A percentile compares a stretch with the other conserved stretches of the same genome.
phyloP scores from a whole-genome alignment of 2,113 vertebrate species.

The Aldabrachelys gigantea region DNA sequence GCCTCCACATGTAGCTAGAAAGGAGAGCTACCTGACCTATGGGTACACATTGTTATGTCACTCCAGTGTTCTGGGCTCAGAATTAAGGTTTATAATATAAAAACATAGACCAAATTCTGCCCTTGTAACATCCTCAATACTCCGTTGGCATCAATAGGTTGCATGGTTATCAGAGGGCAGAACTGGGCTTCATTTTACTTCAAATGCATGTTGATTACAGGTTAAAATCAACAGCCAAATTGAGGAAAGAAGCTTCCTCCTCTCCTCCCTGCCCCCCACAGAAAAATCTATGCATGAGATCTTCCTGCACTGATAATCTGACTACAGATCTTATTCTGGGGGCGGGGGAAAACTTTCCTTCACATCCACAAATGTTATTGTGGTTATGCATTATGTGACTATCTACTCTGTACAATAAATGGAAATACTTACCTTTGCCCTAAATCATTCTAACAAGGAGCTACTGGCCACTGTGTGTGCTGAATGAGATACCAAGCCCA shows the following conservation, averaged over 20 bases:
- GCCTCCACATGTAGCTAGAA: accelerated
- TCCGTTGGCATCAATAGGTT: not conserved
- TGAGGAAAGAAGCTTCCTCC: not conserved
- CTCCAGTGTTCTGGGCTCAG: not conserved
- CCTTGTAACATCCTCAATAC: not conserved
- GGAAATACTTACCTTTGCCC: not conserved
- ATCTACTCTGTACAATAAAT: not conserved
- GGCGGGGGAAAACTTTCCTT: not conserved
- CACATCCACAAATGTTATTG: not conserved
- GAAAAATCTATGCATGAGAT: not conserved
- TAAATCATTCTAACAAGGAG: not conserved
- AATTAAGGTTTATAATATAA: not conserved
- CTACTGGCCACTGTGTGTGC: not conserved
- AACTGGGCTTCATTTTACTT: not conserved
- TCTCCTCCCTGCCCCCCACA: accelerated
- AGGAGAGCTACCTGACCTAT: not conserved
- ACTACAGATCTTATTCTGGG: not conserved
- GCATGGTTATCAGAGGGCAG: not conserved
- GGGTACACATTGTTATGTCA: accelerated
- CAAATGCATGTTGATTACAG: constrained; percentile 10
- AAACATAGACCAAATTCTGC: not conserved
- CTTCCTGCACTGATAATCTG: not conserved
- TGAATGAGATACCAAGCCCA: not conserved
- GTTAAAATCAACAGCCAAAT: not conserved
- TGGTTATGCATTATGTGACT: not conserved